Evolutionary conservation across 2,797 vertebrate species (phyloP).

Genomic region (Synanceia verrucosa): DNA sequence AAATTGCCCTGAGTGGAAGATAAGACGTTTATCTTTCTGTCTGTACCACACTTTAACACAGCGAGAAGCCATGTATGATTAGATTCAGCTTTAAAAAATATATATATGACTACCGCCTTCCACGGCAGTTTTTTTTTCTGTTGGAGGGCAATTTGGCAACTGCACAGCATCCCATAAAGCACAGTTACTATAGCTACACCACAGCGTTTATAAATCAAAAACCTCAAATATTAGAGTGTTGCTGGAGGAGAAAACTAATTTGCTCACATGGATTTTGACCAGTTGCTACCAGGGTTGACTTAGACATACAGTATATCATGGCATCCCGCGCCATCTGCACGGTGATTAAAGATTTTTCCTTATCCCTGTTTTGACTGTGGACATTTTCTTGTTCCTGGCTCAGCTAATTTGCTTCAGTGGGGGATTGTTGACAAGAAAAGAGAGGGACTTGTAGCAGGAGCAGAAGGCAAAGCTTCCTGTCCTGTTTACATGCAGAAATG

Average conservation of each 20-base stretch:
- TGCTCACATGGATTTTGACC: slow-evolving; percentile 25
- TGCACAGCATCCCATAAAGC: slow-evolving; percentile 42
- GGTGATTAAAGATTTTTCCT: slow-evolving; percentile 30
- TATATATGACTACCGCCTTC: slow-evolving; percentile 14
- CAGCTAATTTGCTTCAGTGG: slow-evolving; percentile 29
- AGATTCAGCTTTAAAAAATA: slow-evolving; percentile 14
- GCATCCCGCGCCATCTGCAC: slow-evolving; percentile 37
- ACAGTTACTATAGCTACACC: neutral
- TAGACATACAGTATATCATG: slow-evolving; percentile 5
- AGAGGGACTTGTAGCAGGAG: neutral
- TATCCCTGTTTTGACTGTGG: slow-evolving; percentile 28
- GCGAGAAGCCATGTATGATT: slow-evolving; percentile 41
- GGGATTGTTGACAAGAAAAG: slow-evolving; percentile 34
- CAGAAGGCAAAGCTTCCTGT: slow-evolving; percentile 31
- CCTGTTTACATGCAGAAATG: slow-evolving; percentile 9
- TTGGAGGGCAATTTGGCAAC: slow-evolving; percentile 46
- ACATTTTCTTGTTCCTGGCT: slow-evolving; percentile 15
- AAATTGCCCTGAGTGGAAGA: slow-evolving; percentile 48
- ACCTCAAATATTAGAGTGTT: slow-evolving; percentile 17
- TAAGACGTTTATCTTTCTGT: slow-evolving; percentile 44
- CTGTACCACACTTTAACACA: slow-evolving; percentile 13
- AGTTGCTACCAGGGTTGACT: slow-evolving; percentile 16
- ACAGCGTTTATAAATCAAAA: slow-evolving; percentile 40
- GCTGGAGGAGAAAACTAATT: slow-evolving; percentile 33
- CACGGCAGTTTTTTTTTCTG: slow-evolving; percentile 9